phyloP scores from a whole-genome alignment of 2,797 vertebrate species.

The Gymnoscopelus braueri region DNA sequence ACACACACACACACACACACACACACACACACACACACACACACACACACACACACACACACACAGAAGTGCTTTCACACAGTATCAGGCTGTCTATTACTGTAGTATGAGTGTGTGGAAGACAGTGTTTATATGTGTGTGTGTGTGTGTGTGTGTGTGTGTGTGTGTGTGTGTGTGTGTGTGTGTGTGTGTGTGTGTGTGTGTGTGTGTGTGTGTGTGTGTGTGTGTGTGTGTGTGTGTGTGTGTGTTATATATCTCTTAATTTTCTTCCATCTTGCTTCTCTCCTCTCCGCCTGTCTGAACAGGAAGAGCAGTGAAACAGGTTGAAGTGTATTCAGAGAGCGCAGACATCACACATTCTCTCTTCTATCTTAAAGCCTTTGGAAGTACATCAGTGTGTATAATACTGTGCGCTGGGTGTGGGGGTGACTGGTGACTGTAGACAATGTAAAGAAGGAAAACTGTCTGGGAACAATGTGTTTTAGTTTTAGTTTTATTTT shows the following conservation, averaged over 20 bases:
- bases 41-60: too few relatives aligned
- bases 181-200: too few relatives aligned
- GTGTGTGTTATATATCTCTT: constrained; percentile 46
- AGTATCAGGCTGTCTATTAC: constrained; percentile 66
- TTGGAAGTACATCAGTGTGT: constrained; percentile 61
- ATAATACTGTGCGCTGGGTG: constrained; percentile 17
- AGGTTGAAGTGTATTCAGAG: constrained; percentile 60
- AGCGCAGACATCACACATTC: constrained; percentile 50
- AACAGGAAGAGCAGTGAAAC: constrained; percentile 52
- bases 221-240: constrained; percentile 40
- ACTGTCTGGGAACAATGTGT: too few relatives aligned
- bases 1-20: too few relatives aligned
- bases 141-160: too few relatives aligned
- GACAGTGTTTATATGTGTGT: too few relatives aligned
- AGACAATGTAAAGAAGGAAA: too few relatives aligned
- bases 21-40: too few relatives aligned
- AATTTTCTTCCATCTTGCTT: constrained; percentile 41
- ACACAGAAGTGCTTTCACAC: constrained; percentile 63
- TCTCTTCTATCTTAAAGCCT: constrained; percentile 33
- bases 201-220: too few relatives aligned
- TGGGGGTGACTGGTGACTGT: constrained; percentile 31
- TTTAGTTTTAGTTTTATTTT: too few relatives aligned
- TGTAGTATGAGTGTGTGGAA: too few relatives aligned
- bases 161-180: too few relatives aligned
- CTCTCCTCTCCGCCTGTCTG: constrained; percentile 50